phyloP scores from a whole-genome alignment of 1,140 invertebrate genomes.

The Drosophila tropicalis region DNA sequence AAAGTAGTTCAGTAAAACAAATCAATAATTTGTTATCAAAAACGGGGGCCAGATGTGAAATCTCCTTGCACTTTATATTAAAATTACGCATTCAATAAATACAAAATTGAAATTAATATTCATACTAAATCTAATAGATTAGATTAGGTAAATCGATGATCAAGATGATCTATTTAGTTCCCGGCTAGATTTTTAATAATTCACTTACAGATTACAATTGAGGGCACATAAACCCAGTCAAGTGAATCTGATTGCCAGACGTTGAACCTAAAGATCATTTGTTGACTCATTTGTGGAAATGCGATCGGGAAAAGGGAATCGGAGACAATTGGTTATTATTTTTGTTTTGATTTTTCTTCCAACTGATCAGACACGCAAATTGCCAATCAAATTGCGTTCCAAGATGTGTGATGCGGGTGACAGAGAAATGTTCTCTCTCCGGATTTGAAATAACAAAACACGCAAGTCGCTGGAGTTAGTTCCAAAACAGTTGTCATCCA shows the following conservation, averaged over 20 bases:
- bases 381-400: conserved; percentile 60
- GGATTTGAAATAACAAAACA: conserved; percentile 48
- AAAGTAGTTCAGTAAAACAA: conserved; percentile 17
- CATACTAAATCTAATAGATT: too few relatives aligned
- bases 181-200: conserved; percentile 5
- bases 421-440: conserved; percentile 34
- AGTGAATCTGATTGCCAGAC: conserved; percentile 12
- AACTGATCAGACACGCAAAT: conserved; percentile 47
- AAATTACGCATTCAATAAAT: conserved; percentile 50
- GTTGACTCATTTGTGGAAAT: conserved; percentile 1
- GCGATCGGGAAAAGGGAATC: too few relatives aligned
- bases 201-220: conserved; percentile 10
- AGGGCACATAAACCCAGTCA: conserved; percentile 5
- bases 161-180: neutral
- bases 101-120: conserved; percentile 32
- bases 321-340: conserved; percentile 5
- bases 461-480: conserved; percentile 58
- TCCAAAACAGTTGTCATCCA: conserved; percentile 27
- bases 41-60: neutral
- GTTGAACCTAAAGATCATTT: conserved; percentile 6
- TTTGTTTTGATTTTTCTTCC: conserved; percentile 15
- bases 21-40: neutral
- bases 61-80: neutral
- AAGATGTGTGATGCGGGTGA: conserved; percentile 38
- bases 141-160: neutral